Evolutionary conservation across 2,113 vertebrate genomes (phyloP).

Genomic region (Dissostichus mawsoni): DNA sequence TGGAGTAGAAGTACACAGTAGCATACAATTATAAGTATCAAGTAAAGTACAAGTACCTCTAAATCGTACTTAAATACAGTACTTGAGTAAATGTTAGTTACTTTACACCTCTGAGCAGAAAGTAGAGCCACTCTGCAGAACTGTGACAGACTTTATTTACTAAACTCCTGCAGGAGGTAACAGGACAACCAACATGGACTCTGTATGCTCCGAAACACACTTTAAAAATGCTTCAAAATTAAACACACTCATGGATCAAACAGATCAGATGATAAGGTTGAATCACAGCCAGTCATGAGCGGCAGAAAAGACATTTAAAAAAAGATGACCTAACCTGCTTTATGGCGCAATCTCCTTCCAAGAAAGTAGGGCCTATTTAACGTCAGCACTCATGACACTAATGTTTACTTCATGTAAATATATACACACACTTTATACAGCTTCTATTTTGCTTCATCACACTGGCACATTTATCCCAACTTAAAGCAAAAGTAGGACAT

Average conservation of each 20-base stretch:
- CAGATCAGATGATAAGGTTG: constrained; percentile 39
- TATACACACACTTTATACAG: constrained; percentile 64
- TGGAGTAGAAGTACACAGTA: too few species aligned
- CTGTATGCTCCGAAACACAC: not conserved
- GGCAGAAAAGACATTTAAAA: constrained; percentile 32
- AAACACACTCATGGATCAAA: constrained; percentile 48
- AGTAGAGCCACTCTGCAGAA: too few species aligned
- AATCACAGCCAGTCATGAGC: constrained; percentile 42
- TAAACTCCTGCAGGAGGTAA: constrained; percentile 69
- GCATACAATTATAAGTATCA: too few species aligned
- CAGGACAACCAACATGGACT: constrained; percentile 54
- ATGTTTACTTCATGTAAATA: constrained; percentile 51
- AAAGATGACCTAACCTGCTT: constrained; percentile 12
- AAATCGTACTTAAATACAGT: too few species aligned
- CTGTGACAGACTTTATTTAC: constrained; percentile 76
- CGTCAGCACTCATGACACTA: constrained; percentile 38
- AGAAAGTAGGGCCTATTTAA: constrained; percentile 52
- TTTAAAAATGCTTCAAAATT: constrained; percentile 62
- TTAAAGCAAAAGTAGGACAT: constrained; percentile 17
- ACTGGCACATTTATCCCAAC: constrained; percentile 37
- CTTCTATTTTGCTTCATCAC: not conserved
- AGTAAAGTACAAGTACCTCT: too few species aligned
- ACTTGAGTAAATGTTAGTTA: too few species aligned
- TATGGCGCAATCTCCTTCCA: constrained; percentile 1
- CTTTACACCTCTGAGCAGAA: too few species aligned